Evolutionary conservation across 1,140 invertebrate species (phyloP), one percentile per base, ranked within the genome.

Genomic region (Drosophila ambigua): DNA sequence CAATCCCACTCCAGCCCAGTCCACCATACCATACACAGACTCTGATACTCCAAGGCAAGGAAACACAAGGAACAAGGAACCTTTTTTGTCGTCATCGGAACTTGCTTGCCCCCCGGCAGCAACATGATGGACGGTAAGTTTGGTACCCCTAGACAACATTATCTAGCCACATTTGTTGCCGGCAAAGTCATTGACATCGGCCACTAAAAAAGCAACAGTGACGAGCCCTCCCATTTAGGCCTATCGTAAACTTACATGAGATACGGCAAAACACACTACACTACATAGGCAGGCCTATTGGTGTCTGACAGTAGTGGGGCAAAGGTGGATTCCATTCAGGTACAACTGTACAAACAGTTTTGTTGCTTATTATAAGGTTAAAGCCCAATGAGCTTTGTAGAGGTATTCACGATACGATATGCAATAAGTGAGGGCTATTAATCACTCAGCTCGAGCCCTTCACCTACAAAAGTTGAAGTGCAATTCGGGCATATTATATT

Each of bases 101-200:
- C 72, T 82, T 79, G 87, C 77, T 85, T 39, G 71, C 48, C 54
- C 76, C 52, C 76, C 52, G 77, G 87, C 87, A 77, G 82, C 87
- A 72, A 41, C 74, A 85, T 65, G 62, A 90, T 90, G 87, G 41
- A 71, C 63, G 87, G 87, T 90, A 87, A 90, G 87, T 74, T 41
- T 7, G 2, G 16, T 1, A n/a, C 0, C n/a, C 26, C 13, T 31
- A 24, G 48, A 9, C 72, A 76, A 76, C 69, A 49, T 53, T 49
- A 57, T n/a, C 28, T 6, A 9, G 23, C 48, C 35, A 28, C 26
- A 26, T 5, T 49, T 63, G 59, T 48, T 58, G 46, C 52, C 31
- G n/a, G 20, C 35, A 24, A 24, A 41, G 73, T 77, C 75, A 77
- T 65, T 77, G 74, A 77, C 74, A 71, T 60, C 59, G 44, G 26